Evolutionary conservation across 2,113 vertebrate genomes (phyloP).

Genomic region (Petromus typicus): DNA sequence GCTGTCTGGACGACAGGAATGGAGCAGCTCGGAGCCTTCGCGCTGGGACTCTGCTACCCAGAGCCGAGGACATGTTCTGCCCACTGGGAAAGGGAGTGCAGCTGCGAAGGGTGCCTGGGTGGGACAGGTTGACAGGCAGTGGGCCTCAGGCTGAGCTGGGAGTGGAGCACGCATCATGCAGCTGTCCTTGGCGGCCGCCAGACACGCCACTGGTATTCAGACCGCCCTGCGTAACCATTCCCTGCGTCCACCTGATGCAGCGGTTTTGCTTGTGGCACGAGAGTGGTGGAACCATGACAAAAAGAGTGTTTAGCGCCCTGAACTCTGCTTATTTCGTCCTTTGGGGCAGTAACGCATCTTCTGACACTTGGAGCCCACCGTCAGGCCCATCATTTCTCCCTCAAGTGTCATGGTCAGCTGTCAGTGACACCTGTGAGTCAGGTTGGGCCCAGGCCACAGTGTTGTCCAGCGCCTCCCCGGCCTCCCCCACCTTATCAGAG

Average conservation of each 20-base stretch:
- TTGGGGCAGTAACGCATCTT: neutral
- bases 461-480: neutral
- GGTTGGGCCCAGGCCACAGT: neutral
- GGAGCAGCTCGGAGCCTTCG: too few species aligned
- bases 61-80: neutral
- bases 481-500: neutral
- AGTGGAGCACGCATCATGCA: neutral
- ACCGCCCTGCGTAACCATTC: conserved; percentile 26
- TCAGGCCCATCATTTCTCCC: neutral
- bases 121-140: neutral
- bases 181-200: neutral
- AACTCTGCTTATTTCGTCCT: conserved; percentile 45
- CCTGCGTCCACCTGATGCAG: neutral
- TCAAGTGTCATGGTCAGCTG: neutral
- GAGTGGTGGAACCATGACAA: neutral
- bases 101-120: neutral
- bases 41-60: neutral
- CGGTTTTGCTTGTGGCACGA: conserved; percentile 58
- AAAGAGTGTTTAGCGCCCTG: conserved; percentile 49
- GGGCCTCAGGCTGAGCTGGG: neutral
- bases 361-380: neutral
- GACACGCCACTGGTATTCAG: conserved; percentile 69
- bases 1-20: too few species aligned
- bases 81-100: neutral
- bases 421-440: rapidly evolving